phyloP scores from a whole-genome alignment of 2,113 vertebrate genomes.

The Pelecanoides urinatrix region DNA sequence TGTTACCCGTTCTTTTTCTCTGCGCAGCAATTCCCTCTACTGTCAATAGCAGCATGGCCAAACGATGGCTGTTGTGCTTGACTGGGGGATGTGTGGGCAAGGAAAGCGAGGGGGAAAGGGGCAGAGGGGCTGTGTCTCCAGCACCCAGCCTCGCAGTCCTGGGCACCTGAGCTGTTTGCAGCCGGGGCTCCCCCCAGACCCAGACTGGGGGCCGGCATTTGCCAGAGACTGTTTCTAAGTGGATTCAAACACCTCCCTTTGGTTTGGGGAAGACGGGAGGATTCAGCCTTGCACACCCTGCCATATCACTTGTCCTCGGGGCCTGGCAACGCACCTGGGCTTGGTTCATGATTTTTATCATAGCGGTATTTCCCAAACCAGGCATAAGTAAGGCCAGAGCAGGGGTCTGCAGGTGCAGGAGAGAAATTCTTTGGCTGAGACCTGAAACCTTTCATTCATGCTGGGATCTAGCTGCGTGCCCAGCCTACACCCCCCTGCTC shows the following conservation, averaged over 20 bases:
- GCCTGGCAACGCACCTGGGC: background rate
- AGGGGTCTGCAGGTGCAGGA: background rate
- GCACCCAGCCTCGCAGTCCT: background rate
- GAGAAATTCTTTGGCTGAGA: background rate
- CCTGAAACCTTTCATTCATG: rapidly evolving
- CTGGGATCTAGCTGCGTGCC: background rate
- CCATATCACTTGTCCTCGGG: rapidly evolving
- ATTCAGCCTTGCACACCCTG: too few relatives aligned
- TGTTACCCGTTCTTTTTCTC: rapidly evolving
- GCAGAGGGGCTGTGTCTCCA: background rate
- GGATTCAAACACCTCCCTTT: background rate
- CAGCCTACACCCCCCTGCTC: background rate
- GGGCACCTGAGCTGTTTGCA: rapidly evolving
- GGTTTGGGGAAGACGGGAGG: background rate
- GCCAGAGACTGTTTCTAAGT: background rate
- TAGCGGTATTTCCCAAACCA: background rate
- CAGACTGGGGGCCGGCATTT: rapidly evolving
- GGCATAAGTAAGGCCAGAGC: background rate
- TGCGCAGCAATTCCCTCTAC: rapidly evolving
- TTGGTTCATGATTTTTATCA: rapidly evolving
- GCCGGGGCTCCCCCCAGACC: background rate
- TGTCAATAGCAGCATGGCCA: rapidly evolving
- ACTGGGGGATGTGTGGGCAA: background rate
- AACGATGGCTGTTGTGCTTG: rapidly evolving
- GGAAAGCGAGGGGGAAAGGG: background rate